Evolutionary conservation across 2,888 invertebrate species (phyloP).

Genomic region (Hololepta plana): DNA sequence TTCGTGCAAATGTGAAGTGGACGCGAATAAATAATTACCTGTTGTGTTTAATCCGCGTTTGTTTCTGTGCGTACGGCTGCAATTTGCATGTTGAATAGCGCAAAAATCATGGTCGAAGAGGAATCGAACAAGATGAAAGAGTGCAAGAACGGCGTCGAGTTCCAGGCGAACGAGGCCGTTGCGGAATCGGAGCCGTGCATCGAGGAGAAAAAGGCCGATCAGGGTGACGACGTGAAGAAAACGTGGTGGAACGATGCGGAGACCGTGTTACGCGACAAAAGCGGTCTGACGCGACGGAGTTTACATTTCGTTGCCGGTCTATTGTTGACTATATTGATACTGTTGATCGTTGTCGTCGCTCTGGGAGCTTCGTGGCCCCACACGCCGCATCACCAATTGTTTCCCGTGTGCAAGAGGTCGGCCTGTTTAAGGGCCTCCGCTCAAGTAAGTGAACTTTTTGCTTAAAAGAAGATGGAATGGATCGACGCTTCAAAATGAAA

Average conservation of each 20-base stretch:
- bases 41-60: too few relatives aligned
- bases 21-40: too few relatives aligned
- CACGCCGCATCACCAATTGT: slow-evolving; percentile 22
- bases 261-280: slow-evolving; percentile 15
- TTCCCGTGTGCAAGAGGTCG: slow-evolving; percentile 27
- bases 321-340: slow-evolving; percentile 20
- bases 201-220: too few relatives aligned
- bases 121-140: slow-evolving; percentile 6
- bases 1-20: too few relatives aligned
- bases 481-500: too few relatives aligned
- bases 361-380: slow-evolving; percentile 29
- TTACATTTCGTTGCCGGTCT: slow-evolving; percentile 15
- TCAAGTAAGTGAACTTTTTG: slow-evolving; percentile 28
- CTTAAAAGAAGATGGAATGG: too few relatives aligned
- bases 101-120: slow-evolving; percentile 11
- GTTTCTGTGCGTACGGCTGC: too few relatives aligned
- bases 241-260: slow-evolving; percentile 14
- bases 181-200: slow-evolving; percentile 20
- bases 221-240: too few relatives aligned
- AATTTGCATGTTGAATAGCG: too few relatives aligned
- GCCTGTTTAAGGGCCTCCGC: slow-evolving; percentile 33
- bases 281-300: slow-evolving; percentile 17
- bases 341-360: slow-evolving; percentile 27
- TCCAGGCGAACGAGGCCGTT: slow-evolving; percentile 11
- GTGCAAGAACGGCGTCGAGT: slow-evolving; percentile 11